Percentiles rank a stretch among this genome's conserved stretches.
Evolutionary conservation across 2,888 invertebrate species (phyloP).

Genomic region (Drosophila melanosoma): DNA sequence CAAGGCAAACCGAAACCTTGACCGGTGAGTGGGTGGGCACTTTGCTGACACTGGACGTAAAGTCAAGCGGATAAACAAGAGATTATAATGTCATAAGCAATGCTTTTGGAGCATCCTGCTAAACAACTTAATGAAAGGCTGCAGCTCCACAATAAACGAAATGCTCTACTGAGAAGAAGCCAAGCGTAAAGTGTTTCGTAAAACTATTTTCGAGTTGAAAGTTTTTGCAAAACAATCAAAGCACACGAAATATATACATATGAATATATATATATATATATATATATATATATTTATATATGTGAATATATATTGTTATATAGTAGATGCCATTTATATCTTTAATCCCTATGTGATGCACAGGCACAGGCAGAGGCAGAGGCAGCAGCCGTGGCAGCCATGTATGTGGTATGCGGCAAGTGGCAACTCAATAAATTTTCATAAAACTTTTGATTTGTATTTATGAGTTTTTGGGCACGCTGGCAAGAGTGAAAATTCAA

Average conservation of each 20-base stretch:
- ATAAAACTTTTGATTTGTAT: constrained; percentile 81
- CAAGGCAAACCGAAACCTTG: constrained; percentile 49
- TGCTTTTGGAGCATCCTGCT: constrained; percentile 66
- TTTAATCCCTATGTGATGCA: constrained; percentile 34
- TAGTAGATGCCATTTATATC: constrained; percentile 9
- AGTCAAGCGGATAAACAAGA: constrained; percentile 81
- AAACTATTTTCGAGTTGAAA: constrained; percentile 50
- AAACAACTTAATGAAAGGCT: constrained; percentile 76
- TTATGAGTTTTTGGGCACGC: constrained; percentile 65
- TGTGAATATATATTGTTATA: background rate
- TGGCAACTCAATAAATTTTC: constrained; percentile 74
- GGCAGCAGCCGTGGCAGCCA: constrained; percentile 2
- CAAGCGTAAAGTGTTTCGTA: constrained; percentile 45
- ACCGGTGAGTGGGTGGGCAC: constrained; percentile 52
- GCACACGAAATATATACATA: constrained; percentile 4
- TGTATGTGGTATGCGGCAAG: constrained; percentile 35
- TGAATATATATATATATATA: background rate
- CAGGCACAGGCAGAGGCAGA: background rate
- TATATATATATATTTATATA: background rate
- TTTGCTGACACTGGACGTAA: constrained; percentile 58
- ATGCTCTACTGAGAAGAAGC: background rate
- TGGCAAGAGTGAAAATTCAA: constrained; percentile 58
- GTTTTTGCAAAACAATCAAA: constrained; percentile 54
- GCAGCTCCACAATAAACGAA: constrained; percentile 27
- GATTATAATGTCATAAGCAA: constrained; percentile 81